A percentile compares a stretch with the other conserved stretches of the same genome.
Conservation (phyloP, 2,113 vertebrate genomes). For the Istiophorus platypterus region DNA sequence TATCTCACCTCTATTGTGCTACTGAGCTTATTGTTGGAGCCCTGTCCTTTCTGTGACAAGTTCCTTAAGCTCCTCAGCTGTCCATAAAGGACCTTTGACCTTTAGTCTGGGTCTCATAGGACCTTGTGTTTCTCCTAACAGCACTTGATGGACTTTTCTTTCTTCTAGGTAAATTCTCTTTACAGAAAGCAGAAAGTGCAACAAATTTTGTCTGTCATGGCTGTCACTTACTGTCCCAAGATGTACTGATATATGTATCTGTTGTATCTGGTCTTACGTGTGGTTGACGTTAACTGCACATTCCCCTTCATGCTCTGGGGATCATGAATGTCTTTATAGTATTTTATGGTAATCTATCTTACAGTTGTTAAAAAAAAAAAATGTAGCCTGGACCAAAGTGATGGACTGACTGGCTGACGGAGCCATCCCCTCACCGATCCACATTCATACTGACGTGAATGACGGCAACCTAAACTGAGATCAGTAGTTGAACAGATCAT, state of each 20-base stretch:
- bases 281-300: background rate
- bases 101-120: conserved; percentile 27
- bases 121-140: conserved; percentile 8
- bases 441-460: background rate
- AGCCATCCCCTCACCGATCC: background rate
- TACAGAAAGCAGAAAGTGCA: background rate
- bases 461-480: background rate
- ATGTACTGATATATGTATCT: background rate
- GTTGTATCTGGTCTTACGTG: background rate
- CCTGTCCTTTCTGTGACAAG: conserved; percentile 45
- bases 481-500: background rate
- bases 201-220: background rate
- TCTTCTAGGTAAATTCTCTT: background rate
- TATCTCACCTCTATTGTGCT: conserved; percentile 33
- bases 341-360: background rate
- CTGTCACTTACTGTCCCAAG: background rate
- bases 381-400: too few relatives aligned
- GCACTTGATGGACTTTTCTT: conserved; percentile 1
- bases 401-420: background rate
- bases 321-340: background rate
- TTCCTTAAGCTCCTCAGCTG: conserved; percentile 36
- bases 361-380: too few relatives aligned
- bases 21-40: conserved; percentile 40
- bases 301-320: too few relatives aligned
- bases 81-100: conserved; percentile 47